These are phyloP conservation scores for Rhinoderma darwinii DNA, from an alignment of 2,113 vertebrate genomes.

Conservation along the genomic window DNA sequence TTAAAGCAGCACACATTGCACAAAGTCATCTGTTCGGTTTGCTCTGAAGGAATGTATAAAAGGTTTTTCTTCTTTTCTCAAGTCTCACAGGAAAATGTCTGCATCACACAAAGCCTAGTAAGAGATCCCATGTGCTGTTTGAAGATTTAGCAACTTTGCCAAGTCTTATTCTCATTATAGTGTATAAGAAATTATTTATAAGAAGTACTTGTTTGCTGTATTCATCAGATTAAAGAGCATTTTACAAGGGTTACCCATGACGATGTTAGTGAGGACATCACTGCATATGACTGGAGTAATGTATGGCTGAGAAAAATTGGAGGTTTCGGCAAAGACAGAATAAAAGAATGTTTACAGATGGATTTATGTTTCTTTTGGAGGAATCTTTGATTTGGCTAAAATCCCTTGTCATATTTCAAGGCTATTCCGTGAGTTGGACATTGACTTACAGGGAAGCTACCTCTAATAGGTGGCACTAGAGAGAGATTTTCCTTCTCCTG, in stretches of 20 bases:
- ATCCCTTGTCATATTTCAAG: too few relatives aligned
- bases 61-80: constrained; percentile 1
- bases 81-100: constrained; percentile 17
- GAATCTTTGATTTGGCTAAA: too few relatives aligned
- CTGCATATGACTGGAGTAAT: not conserved
- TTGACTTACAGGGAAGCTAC: too few relatives aligned
- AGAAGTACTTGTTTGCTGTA: not conserved
- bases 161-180: not conserved
- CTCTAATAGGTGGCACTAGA: too few relatives aligned
- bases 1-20: constrained; percentile 49
- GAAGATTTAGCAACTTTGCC: not conserved
- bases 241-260: not conserved
- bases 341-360: too few relatives aligned
- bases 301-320: not conserved
- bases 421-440: too few relatives aligned
- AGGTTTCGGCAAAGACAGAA: not conserved
- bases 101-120: not conserved
- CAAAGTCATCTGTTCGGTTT: constrained; percentile 58
- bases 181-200: constrained; percentile 8
- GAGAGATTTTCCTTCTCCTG: too few relatives aligned
- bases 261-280: not conserved
- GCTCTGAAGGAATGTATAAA: constrained; percentile 37
- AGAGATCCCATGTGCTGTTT: not conserved
- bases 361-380: too few relatives aligned
- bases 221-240: not conserved